phyloP scores from a whole-genome alignment of 1,140 invertebrate genomes.

The Laupala kohalensis region DNA sequence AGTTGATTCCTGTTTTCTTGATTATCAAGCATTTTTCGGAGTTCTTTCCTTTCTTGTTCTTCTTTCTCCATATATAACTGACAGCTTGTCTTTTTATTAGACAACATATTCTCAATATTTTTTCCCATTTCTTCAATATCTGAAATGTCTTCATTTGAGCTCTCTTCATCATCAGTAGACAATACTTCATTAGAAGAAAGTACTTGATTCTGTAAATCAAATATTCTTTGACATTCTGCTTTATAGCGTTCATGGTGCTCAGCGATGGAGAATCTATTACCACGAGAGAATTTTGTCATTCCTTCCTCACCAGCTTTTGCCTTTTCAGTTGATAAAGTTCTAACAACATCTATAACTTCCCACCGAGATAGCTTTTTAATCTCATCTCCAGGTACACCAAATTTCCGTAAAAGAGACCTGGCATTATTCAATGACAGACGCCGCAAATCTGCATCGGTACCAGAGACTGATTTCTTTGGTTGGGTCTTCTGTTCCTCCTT shows the following conservation, averaged over 20 bases:
- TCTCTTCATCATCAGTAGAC: conserved; percentile 75
- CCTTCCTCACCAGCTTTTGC: conserved; percentile 95
- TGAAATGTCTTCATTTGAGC: conserved; percentile 56
- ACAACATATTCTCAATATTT: conserved; percentile 95
- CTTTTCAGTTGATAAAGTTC: conserved; percentile 95
- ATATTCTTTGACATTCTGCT: conserved; percentile 96
- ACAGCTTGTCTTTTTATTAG: conserved; percentile 90
- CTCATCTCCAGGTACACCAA: conserved; percentile 95
- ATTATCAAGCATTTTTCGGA: conserved; percentile 86
- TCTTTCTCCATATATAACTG: conserved; percentile 82
- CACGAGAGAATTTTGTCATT: conserved; percentile 97
- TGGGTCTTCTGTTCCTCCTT: conserved; percentile 82
- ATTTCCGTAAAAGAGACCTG: conserved; percentile 89
- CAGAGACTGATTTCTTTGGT: conserved; percentile 93
- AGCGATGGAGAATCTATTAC: conserved; percentile 94
- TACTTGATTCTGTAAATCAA: conserved; percentile 94
- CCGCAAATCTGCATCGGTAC: conserved; percentile 95
- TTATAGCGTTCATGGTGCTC: conserved; percentile 99
- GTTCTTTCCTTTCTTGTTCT: conserved; percentile 86
- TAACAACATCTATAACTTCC: conserved; percentile 98
- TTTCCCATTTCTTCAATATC: conserved; percentile 98
- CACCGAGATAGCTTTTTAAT: conserved; percentile 95
- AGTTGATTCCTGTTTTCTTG: conserved; percentile 44
- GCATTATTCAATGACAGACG: conserved; percentile 91
- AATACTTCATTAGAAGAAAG: conserved; percentile 83